These are phyloP conservation scores for Epinephelus moara DNA, from an alignment of 2,113 vertebrate genomes.

Conservation along the genomic window DNA sequence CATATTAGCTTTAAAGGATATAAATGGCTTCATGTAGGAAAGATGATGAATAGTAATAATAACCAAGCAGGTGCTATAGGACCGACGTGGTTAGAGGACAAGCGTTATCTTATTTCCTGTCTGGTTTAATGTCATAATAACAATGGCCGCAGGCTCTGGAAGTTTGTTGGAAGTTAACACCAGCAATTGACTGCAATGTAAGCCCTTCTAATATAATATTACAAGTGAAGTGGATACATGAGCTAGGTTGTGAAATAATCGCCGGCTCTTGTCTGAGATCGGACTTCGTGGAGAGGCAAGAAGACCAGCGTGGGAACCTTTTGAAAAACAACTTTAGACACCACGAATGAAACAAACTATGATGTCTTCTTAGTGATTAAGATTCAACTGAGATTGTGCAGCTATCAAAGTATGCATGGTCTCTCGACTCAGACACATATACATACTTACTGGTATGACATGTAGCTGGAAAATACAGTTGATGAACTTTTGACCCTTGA, in stretches of 20 bases:
- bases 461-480: background rate
- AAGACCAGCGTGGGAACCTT: conserved; percentile 67
- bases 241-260: conserved; percentile 60
- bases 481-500: conserved; percentile 45
- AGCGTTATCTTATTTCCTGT: conserved; percentile 36
- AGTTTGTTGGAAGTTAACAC: conserved; percentile 72
- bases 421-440: conserved; percentile 9
- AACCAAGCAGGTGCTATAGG: background rate
- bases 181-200: conserved; percentile 42
- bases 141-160: conserved; percentile 63
- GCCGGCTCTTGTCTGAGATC: conserved; percentile 41
- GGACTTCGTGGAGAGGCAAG: conserved; percentile 51
- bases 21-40: background rate
- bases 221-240: conserved; percentile 64
- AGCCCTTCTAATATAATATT: conserved; percentile 52
- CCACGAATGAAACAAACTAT: background rate
- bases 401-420: background rate
- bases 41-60: background rate
- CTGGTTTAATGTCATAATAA: conserved; percentile 31
- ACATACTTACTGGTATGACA: background rate
- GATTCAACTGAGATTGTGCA: background rate
- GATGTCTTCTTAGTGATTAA: background rate
- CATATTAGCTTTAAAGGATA: conserved; percentile 4
- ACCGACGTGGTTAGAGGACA: background rate
- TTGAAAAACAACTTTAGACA: background rate